Percentiles rank a stretch among this genome's conserved stretches.
phyloP scores from a whole-genome alignment of 2,888 invertebrate genomes.

The Colostygia pectinataria region DNA sequence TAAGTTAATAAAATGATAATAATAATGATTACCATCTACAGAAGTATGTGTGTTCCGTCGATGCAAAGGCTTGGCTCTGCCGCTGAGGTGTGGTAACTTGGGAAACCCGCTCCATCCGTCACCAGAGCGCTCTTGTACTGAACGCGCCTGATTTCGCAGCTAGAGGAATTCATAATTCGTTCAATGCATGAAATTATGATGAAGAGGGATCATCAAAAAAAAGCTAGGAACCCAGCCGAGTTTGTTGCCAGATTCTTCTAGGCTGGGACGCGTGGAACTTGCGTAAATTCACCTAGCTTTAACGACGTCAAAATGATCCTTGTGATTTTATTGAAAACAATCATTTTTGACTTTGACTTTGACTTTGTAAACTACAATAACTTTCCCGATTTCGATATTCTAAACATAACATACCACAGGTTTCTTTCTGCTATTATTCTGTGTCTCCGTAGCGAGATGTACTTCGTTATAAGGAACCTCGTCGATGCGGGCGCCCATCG shows the following conservation, averaged over 20 bases:
- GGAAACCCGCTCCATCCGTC: slow-evolving; percentile 71
- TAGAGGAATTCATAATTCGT: slow-evolving; percentile 16
- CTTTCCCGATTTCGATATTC: too few relatives aligned
- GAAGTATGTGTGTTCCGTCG: slow-evolving; percentile 59
- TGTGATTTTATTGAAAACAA: too few relatives aligned
- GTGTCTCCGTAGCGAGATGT: slow-evolving; percentile 47
- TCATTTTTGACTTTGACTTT: too few relatives aligned
- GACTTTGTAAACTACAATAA: too few relatives aligned
- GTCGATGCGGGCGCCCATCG: slow-evolving; percentile 49
- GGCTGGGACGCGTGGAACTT: too few relatives aligned
- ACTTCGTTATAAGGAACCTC: slow-evolving; percentile 50
- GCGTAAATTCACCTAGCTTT: too few relatives aligned
- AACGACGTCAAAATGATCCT: too few relatives aligned
- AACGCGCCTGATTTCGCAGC: slow-evolving; percentile 48
- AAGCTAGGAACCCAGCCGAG: too few relatives aligned
- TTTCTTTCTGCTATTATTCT: slow-evolving; percentile 51
- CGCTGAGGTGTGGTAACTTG: slow-evolving; percentile 81
- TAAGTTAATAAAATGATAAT: background rate
- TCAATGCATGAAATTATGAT: too few relatives aligned
- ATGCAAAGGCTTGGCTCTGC: slow-evolving; percentile 73
- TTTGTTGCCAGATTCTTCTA: too few relatives aligned
- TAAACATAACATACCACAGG: slow-evolving; percentile 38
- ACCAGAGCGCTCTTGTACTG: slow-evolving; percentile 45
- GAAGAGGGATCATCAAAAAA: too few relatives aligned
- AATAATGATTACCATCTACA: slow-evolving; percentile 38